Percentiles rank a stretch among this genome's conserved stretches.
Evolutionary conservation across 1,140 invertebrate genomes (phyloP).

Genomic region (Pomphorhynchus laevis): DNA sequence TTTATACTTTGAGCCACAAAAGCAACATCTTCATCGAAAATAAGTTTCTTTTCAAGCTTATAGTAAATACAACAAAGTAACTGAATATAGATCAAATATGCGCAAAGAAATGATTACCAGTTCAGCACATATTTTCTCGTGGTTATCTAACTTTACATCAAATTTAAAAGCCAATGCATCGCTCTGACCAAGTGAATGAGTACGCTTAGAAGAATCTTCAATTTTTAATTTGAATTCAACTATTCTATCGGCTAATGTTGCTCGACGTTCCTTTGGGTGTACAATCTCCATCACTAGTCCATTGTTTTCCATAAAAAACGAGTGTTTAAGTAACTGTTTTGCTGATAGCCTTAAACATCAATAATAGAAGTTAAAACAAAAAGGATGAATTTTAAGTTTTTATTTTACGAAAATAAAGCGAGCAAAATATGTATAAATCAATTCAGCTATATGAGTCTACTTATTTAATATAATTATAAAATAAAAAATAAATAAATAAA

Average conservation of each 20-base stretch:
- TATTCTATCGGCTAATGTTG: constrained; percentile 13
- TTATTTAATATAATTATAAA: not conserved
- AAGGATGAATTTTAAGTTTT: constrained; percentile 6
- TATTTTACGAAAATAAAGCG: not conserved
- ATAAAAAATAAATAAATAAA: not conserved
- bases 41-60: constrained; percentile 41
- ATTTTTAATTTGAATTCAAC: constrained; percentile 56
- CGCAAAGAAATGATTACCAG: constrained; percentile 33
- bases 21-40: constrained; percentile 32
- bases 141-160: constrained; percentile 55
- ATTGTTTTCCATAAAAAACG: constrained; percentile 82
- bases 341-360: too few species aligned
- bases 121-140: constrained; percentile 66
- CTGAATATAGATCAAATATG: too few species aligned
- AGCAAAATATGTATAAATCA: not conserved
- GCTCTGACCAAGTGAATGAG: constrained; percentile 43
- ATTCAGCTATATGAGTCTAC: not conserved
- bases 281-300: constrained; percentile 68
- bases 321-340: constrained; percentile 62
- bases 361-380: too few species aligned
- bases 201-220: constrained; percentile 73
- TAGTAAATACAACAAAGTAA: constrained; percentile 6
- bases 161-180: constrained; percentile 97
- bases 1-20: constrained; percentile 5
- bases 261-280: constrained; percentile 26